phyloP scores from a whole-genome alignment of 2,797 vertebrate genomes.

The Babyrousa celebensis region DNA sequence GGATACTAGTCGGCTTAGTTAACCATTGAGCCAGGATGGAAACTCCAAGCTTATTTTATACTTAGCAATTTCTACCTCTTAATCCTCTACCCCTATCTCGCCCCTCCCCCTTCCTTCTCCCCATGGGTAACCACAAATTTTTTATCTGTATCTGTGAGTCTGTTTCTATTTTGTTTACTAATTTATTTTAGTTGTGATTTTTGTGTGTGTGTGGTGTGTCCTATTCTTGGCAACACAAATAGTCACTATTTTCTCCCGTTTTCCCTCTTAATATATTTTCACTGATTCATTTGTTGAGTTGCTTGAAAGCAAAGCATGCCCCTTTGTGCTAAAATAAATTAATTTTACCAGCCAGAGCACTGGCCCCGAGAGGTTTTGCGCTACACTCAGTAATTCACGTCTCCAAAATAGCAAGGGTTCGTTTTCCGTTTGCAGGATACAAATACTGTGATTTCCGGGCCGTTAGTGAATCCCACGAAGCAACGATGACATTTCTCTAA shows the following conservation, averaged over 20 bases:
- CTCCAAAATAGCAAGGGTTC: conserved; percentile 28
- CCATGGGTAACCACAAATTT: not conserved
- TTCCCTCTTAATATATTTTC: conserved; percentile 67
- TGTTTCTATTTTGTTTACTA: not conserved
- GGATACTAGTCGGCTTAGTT: too few relatives aligned
- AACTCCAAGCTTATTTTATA: not conserved
- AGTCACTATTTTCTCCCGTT: conserved; percentile 24
- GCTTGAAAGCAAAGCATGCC: conserved; percentile 37
- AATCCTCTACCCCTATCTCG: not conserved
- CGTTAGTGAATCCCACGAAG: conserved; percentile 46
- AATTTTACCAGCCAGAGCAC: not conserved
- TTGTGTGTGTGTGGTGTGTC: not conserved
- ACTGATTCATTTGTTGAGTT: not conserved
- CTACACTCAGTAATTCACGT: conserved; percentile 15
- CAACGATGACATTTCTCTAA: conserved; percentile 78
- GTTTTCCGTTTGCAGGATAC: conserved; percentile 28
- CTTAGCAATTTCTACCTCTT: not conserved
- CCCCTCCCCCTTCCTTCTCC: not conserved
- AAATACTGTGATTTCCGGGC: not conserved
- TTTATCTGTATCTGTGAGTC: not conserved
- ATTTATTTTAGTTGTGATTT: not conserved
- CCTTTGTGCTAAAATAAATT: conserved; percentile 40
- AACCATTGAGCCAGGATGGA: too few relatives aligned
- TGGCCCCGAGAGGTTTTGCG: conserved; percentile 31
- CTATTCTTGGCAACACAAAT: conserved; percentile 36